Evolutionary conservation across 2,888 invertebrate genomes (phyloP).

Genomic region (Pristionchus japonicus): DNA sequence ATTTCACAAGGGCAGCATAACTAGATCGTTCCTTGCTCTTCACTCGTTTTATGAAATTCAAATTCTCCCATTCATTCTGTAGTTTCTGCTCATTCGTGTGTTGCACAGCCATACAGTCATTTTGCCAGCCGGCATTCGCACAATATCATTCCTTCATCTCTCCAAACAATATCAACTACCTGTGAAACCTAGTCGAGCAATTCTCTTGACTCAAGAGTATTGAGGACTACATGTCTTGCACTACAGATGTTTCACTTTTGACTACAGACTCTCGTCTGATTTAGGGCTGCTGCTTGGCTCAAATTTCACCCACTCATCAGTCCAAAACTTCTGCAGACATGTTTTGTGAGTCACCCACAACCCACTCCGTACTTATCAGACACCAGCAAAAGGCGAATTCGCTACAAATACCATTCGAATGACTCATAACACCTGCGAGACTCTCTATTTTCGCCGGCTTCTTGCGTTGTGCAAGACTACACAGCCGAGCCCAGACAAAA

Average conservation of each 20-base stretch:
- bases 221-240: not conserved
- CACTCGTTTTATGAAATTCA: too few species aligned
- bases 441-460: not conserved
- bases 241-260: constrained; percentile 8
- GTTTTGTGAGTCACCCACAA: not conserved
- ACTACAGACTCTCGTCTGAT: not conserved
- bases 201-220: too few species aligned
- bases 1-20: too few species aligned
- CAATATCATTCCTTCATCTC: not conserved
- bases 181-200: too few species aligned
- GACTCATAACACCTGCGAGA: not conserved
- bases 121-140: too few species aligned
- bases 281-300: not conserved
- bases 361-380: too few species aligned
- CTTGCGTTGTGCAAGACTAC: not conserved
- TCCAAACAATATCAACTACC: too few species aligned
- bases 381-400: not conserved
- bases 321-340: not conserved
- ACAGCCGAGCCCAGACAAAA: not conserved
- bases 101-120: too few species aligned
- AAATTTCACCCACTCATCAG: not conserved
- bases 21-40: too few species aligned
- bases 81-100: too few species aligned
- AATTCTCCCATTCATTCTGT: too few species aligned
- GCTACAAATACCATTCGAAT: not conserved